These are phyloP conservation scores for Python bivittatus DNA, from an alignment of 2,113 vertebrate species.

Conservation along the genomic window DNA sequence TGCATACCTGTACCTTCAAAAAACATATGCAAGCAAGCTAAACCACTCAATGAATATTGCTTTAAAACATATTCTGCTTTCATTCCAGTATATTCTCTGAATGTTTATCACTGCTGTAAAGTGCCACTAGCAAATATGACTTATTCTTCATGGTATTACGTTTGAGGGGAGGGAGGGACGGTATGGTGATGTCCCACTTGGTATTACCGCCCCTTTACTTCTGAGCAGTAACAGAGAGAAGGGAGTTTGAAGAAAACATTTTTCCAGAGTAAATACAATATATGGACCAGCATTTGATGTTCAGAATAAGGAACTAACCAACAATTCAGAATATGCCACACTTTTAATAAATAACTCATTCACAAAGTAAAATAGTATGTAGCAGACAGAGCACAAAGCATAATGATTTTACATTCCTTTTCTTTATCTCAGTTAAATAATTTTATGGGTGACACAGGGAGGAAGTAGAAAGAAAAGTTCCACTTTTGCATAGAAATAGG, in stretches of 20 bases:
- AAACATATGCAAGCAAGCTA: not conserved
- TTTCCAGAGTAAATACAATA: not conserved
- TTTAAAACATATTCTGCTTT: not conserved
- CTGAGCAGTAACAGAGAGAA: not conserved
- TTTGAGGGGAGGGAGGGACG: not conserved
- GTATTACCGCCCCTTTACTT: not conserved
- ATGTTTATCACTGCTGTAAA: not conserved
- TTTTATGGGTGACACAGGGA: not conserved
- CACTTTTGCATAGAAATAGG: not conserved
- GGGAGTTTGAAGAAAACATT: not conserved
- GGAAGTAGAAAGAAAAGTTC: not conserved
- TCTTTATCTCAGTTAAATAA: not conserved
- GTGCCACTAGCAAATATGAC: not conserved
- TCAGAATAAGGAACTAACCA: not conserved
- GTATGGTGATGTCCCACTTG: not conserved
- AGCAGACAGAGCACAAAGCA: conserved; percentile 6
- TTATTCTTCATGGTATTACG: not conserved
- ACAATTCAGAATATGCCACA: not conserved
- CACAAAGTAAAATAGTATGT: not conserved
- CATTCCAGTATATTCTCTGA: not conserved
- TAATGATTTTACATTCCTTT: not conserved
- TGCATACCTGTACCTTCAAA: not conserved
- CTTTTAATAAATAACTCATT: not conserved
- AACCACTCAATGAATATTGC: not conserved
- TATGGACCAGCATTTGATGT: not conserved